These are phyloP conservation scores for Liolophura sinensis DNA, from an alignment of 1,140 invertebrate genomes.

Conservation along the genomic window DNA sequence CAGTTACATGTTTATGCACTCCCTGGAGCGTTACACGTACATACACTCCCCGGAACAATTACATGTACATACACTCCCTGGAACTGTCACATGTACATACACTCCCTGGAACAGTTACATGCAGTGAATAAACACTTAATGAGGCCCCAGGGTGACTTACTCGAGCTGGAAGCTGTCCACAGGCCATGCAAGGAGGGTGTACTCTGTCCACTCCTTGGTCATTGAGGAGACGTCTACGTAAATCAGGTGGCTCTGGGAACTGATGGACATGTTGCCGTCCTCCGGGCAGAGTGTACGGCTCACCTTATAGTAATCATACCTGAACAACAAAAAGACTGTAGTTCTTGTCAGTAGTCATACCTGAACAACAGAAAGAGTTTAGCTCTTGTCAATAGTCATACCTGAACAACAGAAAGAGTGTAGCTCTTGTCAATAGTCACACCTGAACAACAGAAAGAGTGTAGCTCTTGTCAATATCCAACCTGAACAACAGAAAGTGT, in stretches of 20 bases:
- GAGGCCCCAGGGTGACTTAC: constrained; percentile 35
- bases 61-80: too few species aligned
- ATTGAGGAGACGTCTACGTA: constrained; percentile 68
- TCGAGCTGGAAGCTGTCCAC: constrained; percentile 65
- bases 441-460: not conserved
- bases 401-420: not conserved
- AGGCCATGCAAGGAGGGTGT: constrained; percentile 63
- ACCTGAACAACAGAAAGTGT: too few species aligned
- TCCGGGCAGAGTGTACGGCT: constrained; percentile 70
- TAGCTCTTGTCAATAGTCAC: not conserved
- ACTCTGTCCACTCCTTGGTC: constrained; percentile 59
- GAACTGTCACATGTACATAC: too few species aligned
- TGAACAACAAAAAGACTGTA: constrained; percentile 23
- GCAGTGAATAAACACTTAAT: not conserved
- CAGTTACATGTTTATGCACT: too few species aligned
- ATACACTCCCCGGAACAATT: too few species aligned
- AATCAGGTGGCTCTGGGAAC: constrained; percentile 49
- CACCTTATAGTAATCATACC: constrained; percentile 63
- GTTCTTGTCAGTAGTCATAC: not conserved
- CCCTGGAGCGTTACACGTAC: too few species aligned
- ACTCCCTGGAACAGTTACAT: too few species aligned
- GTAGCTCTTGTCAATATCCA: not conserved
- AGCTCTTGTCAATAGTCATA: not conserved
- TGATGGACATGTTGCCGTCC: constrained; percentile 56
- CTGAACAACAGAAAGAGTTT: not conserved